These are phyloP conservation scores for Zeuzera pyrina DNA, from an alignment of 2,888 invertebrate species.

Conservation along the genomic window DNA sequence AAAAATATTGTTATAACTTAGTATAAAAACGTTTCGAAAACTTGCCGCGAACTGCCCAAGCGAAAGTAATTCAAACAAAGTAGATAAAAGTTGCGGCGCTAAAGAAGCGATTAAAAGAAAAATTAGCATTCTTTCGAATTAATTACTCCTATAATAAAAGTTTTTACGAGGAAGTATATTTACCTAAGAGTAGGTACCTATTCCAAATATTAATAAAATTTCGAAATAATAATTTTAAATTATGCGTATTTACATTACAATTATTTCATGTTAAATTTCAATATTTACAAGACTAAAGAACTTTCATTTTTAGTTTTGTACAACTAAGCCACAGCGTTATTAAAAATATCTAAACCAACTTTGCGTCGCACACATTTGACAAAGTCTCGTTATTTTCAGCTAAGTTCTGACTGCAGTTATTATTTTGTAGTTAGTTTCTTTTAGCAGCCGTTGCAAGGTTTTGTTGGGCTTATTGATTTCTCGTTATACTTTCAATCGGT, in stretches of 20 bases:
- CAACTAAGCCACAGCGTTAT: no score
- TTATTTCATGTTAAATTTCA: no score
- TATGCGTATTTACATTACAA: no score
- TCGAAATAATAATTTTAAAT: constrained; percentile 24
- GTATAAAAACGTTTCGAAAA: constrained; percentile 41
- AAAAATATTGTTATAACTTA: constrained; percentile 31
- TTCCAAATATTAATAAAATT: constrained; percentile 39
- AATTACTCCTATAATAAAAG: constrained; percentile 65
- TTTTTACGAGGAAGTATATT: constrained; percentile 50
- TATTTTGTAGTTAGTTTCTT: constrained; percentile 49
- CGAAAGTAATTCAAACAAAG: constrained; percentile 69
- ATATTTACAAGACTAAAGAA: no score
- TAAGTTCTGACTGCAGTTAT: constrained; percentile 31
- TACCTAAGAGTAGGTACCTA: no score
- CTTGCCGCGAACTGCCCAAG: constrained; percentile 47
- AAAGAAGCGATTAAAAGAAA: constrained; percentile 69
- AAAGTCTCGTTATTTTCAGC: constrained; percentile 9
- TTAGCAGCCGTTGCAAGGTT: constrained; percentile 27
- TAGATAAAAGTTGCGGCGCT: constrained; percentile 67
- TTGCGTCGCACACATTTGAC: no score
- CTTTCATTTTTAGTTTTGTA: no score
- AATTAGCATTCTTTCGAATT: constrained; percentile 69
- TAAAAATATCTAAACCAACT: no score
- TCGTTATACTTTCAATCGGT: constrained; percentile 34
- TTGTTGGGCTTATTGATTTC: constrained; percentile 38